Conservation (phyloP, 2,888 invertebrate genomes). For the Hemicrepidius hirtus region DNA sequence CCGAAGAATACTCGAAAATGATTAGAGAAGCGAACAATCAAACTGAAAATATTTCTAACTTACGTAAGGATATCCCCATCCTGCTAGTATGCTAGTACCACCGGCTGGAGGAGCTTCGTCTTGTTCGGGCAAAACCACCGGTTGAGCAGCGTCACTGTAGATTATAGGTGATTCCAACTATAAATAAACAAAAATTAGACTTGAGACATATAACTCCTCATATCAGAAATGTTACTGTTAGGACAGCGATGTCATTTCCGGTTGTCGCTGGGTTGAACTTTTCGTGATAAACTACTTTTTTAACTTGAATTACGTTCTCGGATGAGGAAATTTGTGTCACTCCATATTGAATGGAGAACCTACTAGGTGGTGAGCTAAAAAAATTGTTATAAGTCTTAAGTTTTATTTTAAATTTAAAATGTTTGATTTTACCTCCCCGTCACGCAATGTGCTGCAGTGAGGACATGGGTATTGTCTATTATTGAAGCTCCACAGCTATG, state of each 20-base stretch:
- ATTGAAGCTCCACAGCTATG: constrained; percentile 56
- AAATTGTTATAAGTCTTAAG: neutral
- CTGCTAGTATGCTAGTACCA: constrained; percentile 54
- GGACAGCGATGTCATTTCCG: constrained; percentile 58
- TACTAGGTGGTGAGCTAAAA: neutral
- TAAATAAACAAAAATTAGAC: constrained; percentile 33
- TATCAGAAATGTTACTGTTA: constrained; percentile 48
- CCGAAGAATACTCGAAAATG: too few relatives aligned
- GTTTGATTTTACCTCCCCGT: constrained; percentile 8
- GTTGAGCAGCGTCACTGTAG: constrained; percentile 50
- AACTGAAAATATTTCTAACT: too few relatives aligned
- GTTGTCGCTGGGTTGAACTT: constrained; percentile 40
- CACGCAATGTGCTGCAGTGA: constrained; percentile 57
- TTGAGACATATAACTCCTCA: too few relatives aligned
- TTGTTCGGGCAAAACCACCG: constrained; percentile 54
- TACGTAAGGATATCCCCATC: constrained; percentile 62
- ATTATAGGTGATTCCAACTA: constrained; percentile 56
- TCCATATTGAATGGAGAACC: constrained; percentile 49
- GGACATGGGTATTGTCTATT: constrained; percentile 50
- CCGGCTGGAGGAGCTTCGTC: constrained; percentile 52
- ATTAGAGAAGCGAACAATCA: too few relatives aligned
- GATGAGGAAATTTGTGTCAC: constrained; percentile 41
- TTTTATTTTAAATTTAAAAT: too few relatives aligned
- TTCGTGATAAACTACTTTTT: constrained; percentile 45
- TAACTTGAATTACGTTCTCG: constrained; percentile 46